Percentiles rank a stretch among this genome's conserved stretches.
Evolutionary conservation across 1,140 invertebrate genomes (phyloP).

Genomic region (Platorchestia sp.): DNA sequence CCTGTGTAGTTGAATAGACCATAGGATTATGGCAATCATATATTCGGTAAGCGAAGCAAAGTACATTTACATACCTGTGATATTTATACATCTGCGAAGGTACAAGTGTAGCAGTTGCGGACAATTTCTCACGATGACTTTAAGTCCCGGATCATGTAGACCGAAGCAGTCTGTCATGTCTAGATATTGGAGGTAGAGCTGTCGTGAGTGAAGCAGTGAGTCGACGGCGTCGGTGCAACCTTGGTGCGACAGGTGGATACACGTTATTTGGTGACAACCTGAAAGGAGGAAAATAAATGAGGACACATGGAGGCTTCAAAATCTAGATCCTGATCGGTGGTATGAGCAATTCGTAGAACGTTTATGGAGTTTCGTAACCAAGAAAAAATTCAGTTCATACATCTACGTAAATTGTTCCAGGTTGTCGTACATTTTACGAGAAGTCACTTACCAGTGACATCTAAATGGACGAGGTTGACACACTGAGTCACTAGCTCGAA

Average conservation of each 20-base stretch:
- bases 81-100: conserved; percentile 85
- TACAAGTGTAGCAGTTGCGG: conserved; percentile 90
- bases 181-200: conserved; percentile 71
- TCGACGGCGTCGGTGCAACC: conserved; percentile 74
- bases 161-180: conserved; percentile 83
- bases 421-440: too few relatives aligned
- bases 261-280: conserved; percentile 81
- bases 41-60: background rate
- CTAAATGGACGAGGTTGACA: conserved; percentile 80
- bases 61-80: conserved; percentile 77
- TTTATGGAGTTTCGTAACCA: background rate
- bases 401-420: too few relatives aligned
- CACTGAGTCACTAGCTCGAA: conserved; percentile 78
- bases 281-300: conserved; percentile 41
- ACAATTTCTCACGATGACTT: conserved; percentile 86
- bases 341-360: background rate
- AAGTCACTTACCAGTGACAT: conserved; percentile 78
- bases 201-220: conserved; percentile 70
- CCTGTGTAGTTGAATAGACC: too few relatives aligned
- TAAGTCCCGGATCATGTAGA: conserved; percentile 85
- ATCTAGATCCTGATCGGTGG: background rate
- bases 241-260: conserved; percentile 78
- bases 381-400: background rate
- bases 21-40: background rate
- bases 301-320: background rate